phyloP scores from a whole-genome alignment of 2,797 vertebrate species.

The Gouania willdenowi region DNA sequence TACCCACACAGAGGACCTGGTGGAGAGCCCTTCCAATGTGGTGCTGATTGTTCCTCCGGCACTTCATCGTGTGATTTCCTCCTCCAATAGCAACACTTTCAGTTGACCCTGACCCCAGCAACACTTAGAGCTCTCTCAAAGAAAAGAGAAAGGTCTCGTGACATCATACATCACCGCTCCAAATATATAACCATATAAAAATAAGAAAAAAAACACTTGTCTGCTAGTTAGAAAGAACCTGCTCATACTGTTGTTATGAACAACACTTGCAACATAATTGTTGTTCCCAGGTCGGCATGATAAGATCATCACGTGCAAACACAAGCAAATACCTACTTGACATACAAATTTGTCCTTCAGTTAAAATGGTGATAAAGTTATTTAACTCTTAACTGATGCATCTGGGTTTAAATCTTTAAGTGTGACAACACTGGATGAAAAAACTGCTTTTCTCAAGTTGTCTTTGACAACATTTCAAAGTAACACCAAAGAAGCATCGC shows the following conservation, averaged over 20 bases:
- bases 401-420: background rate
- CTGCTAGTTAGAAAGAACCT: slow-evolving; percentile 22
- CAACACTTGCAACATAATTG: slow-evolving; percentile 29
- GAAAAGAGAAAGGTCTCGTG: slow-evolving; percentile 20
- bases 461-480: too few relatives aligned
- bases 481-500: too few relatives aligned
- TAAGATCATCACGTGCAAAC: slow-evolving; percentile 8
- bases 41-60: slow-evolving; percentile 41
- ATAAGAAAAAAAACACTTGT: background rate
- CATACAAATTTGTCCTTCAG: background rate
- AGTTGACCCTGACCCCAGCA: slow-evolving; percentile 38
- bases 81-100: slow-evolving; percentile 31
- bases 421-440: background rate
- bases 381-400: too few relatives aligned
- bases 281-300: slow-evolving; percentile 30
- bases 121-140: slow-evolving; percentile 11
- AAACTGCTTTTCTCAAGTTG: too few relatives aligned
- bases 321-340: slow-evolving; percentile 5
- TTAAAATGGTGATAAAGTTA: background rate
- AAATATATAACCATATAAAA: too few relatives aligned
- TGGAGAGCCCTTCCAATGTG: slow-evolving; percentile 43
- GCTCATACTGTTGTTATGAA: slow-evolving; percentile 31
- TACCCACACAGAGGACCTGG: slow-evolving; percentile 35
- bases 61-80: slow-evolving; percentile 53
- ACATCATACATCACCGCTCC: slow-evolving; percentile 14